Base-by-base conservation (phyloP, 92 coral and sea anemone species). In the Porites divaricata region DNA sequence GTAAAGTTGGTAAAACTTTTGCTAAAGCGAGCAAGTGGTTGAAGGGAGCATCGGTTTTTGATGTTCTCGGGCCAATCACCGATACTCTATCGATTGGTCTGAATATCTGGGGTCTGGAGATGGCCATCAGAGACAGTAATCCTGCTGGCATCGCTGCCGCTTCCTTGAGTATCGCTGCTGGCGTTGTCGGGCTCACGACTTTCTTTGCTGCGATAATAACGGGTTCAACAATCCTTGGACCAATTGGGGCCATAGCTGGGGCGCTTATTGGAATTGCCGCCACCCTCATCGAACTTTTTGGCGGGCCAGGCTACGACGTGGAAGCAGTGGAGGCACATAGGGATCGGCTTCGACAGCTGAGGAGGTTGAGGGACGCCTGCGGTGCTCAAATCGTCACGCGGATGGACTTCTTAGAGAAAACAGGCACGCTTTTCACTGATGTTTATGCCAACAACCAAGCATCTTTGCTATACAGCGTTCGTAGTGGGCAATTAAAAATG, bases 101-200 rank as follows among this genome's bases (percentile, higher is more conserved):
- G 7, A 76, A 76, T 23, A 57, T 76, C 51, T 76, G 80, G 80
- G 80, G 80, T 15, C 80, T 76, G 26, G 80, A 76, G 3, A 76
- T 76, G 13, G 68, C 70, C 19, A 77, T 77, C 26, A 77, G 71
- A 21, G 81, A 77, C 13, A 77, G 59, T 9, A 77, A 77, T 52
- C 63, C 77, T 0, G 77, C 48, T n/a, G 63, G 77, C 7, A 73
- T 73, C 63, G 77, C 77, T 16, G 70, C 81, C 11, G 81, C 81
- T 19, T 77, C 81, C 20, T 77, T 77, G 51, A 77, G 81, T 13
- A 77, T 77, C 8, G 81, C 81, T 2, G 81, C 81, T 8, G 81
- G 81, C 11, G 68, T 76, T 21, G 23, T 57, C 8, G 81, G 81
- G 1, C 19, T 77, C 15, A 11, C 71, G 0, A 35, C 54, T 1